Base-by-base conservation (phyloP, 2,113 vertebrate species). In the Megalops atlanticus region DNA sequence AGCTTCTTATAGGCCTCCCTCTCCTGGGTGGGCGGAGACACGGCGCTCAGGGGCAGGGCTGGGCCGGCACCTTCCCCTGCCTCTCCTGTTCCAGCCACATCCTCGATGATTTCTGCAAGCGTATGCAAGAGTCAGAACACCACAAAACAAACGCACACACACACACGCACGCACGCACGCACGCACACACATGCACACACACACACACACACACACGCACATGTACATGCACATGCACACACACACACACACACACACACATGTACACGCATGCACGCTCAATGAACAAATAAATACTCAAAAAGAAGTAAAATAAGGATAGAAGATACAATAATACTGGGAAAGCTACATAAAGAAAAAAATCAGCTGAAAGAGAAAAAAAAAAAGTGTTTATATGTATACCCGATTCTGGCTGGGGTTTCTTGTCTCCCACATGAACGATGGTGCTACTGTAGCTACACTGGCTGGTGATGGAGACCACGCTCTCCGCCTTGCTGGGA, bases 381-480 rank as follows among this genome's bases (percentile, higher is more conserved):
- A 5, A n/a, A 8, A 10, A 8, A 12, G 58, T 64, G 58, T 64
- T 68, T 49, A 68, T 27, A 33, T 76, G 82, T 85, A 80, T 94
- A 98, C 98, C 98, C 90, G 95, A 92, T 89, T 98, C 97, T 0
- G 95, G 96, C 11, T 94, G 96, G 4, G 91, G 77, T 89, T 98
- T 99, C 90, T 98, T 99, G 94, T 99, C 97, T 72, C 97, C 98
- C 82, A 99, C 97, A 1, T 99, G 98, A 72, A 99, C 97, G 77
- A 98, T 96, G 87, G 97, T 99, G 88, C 98, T 99, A 85, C 97
- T 98, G 93, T 98, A 98, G 92, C 97, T 99, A 91, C 97, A 98
- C 87, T 97, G 97, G 91, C 97, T 99, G 90, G 94, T 96, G 81
- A 98, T 95, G 82, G 97, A 99, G 21, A 95, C 94, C 88, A 97